Evolutionary conservation across 2,797 vertebrate genomes (phyloP), one percentile per base, ranked within the genome.

Genomic region (Helarctos malayanus): DNA sequence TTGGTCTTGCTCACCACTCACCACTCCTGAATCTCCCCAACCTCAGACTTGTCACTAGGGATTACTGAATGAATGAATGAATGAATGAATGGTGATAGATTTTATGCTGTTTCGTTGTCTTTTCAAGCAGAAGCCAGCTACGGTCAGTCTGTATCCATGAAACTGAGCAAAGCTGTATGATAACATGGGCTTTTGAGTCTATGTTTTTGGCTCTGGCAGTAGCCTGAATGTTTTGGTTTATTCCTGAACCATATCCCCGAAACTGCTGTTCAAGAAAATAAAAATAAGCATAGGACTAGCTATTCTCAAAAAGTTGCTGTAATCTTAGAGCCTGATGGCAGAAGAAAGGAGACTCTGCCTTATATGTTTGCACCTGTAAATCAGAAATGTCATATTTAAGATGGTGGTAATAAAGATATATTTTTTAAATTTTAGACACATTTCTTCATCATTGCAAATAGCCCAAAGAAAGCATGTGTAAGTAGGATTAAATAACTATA

Each of bases 261-360:
- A 95, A 92, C 68, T 52, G 38, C 3, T 71, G 54, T 68, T 87
- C 25, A 52, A 89, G 71, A 69, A 61, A 81, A 91, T 23, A 87
- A 92, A 84, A 69, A 23, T 59, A 32, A 9, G 2, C 19, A 47
- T 2, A 59, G 38, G 6, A 45, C 54, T 57, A 91, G 69, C 21
- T 49, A 29, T 52, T 94, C 23, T 79, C 41, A 63, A 21, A n/a
- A 59, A 81, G 47, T 71, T 93, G 8, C 38, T 73, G 2, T 21
- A 83, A 29, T 47, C 14, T 93, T 63, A 56, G 18, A 38, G 12
- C 12, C 52, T 35, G 4, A 59, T 19, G 27, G 68, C 35, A 63
- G 14, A 68, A 45, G 45, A 49, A 12, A 13, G 5, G 56, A 75
- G 35, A 21, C 21, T n/a, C 3, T 15, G 11, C 41, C 6, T 54